Evolutionary conservation across 2,113 vertebrate genomes (phyloP), one percentile per base, ranked within the genome.

Genomic region (Craseonycteris thonglongyai): DNA sequence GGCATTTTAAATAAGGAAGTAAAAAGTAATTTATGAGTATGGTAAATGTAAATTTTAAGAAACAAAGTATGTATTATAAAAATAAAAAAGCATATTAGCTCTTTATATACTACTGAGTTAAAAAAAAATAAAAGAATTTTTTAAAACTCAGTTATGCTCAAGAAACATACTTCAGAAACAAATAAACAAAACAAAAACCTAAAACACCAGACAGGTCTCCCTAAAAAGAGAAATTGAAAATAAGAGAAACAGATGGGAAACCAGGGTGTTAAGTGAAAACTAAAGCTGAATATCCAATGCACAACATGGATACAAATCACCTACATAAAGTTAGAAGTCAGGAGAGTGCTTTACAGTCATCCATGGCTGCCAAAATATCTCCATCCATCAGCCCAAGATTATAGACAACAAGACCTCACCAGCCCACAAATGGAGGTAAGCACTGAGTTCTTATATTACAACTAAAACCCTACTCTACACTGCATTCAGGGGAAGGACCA

Each of bases 1-100:
- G n/a, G 30, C 61, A 93, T 80, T 91, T 5, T 96, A 91, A 94
- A 89, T 89, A 87, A 79, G 33, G 33, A 91, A 95, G 24, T 93
- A 95, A 96, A 97, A 93, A 93, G 75, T 90, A 94, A 97, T 85
- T 91, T 80, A 87, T 89, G 94, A 88, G 65, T 81, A 35, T 65
- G 54, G 47, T 72, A 16, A 92, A 38, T 87, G 65, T 93, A 80
- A 95, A 87, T 92, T 91, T 87, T 89, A 91, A 93, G 66, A 33
- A 88, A 92, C 28, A 90, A 91, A 93, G 58, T 83, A 65, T 59
- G 24, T 42, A 88, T 90, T 94, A 19, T 96, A 42, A 80, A 85
- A 89, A 93, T n/a, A 47, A 88, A 58, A 84, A 72, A 49, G 74
- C 26, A 94, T 87, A 79, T 76, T 96, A 94, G 38, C n/a, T 88